Conservation (phyloP, 2,888 invertebrate species). For the Patella depressa region DNA sequence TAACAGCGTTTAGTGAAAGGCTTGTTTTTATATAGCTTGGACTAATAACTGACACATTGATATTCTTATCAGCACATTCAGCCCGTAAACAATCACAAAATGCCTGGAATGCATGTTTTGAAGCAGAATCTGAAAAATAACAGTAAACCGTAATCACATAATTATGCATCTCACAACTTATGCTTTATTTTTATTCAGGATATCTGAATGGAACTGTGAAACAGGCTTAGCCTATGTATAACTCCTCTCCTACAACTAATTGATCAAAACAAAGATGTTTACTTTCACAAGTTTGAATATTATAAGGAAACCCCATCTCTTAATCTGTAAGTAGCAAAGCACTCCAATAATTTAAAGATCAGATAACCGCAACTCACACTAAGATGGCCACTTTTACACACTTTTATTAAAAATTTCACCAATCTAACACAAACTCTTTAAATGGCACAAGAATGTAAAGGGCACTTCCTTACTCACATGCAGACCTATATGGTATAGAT, state of each 20-base stretch:
- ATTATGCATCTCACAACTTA: not conserved
- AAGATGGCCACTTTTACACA: no score
- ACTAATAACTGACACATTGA: constrained; percentile 89
- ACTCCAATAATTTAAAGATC: no score
- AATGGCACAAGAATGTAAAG: no score
- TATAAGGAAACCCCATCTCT: no score
- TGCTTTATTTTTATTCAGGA: not conserved
- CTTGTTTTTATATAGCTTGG: constrained; percentile 93
- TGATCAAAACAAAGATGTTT: not conserved
- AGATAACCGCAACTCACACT: no score
- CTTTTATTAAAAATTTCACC: no score
- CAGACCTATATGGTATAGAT: constrained; percentile 82
- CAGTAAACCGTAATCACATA: not conserved
- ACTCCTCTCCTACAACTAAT: not conserved
- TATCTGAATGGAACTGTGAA: no score
- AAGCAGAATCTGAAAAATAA: constrained; percentile 79
- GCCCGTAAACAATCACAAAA: constrained; percentile 92
- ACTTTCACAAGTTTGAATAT: not conserved
- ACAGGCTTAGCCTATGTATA: no score
- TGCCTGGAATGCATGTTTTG: constrained; percentile 95
- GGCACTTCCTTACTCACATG: constrained; percentile 69
- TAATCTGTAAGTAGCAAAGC: no score
- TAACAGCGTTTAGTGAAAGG: constrained; percentile 92
- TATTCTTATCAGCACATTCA: constrained; percentile 83
- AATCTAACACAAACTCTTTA: no score